Base-by-base conservation (phyloP, 2,888 invertebrate genomes). In the Rosalia funebris region DNA sequence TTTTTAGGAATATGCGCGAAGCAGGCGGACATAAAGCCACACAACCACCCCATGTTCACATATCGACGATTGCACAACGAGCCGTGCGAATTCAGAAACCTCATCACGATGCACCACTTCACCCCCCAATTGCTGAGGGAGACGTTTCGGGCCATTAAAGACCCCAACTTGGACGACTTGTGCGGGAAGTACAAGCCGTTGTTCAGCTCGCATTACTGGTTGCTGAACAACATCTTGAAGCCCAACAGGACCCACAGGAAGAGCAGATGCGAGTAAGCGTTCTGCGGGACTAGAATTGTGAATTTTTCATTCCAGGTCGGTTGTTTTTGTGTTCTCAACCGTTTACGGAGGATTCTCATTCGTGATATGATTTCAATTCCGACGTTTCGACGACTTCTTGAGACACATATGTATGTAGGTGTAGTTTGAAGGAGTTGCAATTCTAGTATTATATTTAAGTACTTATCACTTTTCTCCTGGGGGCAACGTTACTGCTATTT, bases 1-100 rank as follows among this genome's bases (percentile, higher is more conserved):
- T 19, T 63, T 68, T 32, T 42, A 71, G 71, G 72, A n/a, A 71
- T 73, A 15, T 73, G 73, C 53, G 63, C 71, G 1, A 65, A 59
- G 16, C 68, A 68, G 34, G 64, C 66, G 2, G 56, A 56, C 7
- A 55, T 71, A 7, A 53, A 41, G n/a, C 65, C 68, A 1, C 57
- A 55, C 7, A 60, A 68, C 52, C 63, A 64, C 41, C 53, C 50
- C 1, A 47, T 61, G 17, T 72, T 72, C 32, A 70, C 68, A 1
- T 70, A 62, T 34, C 57, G 60, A 7, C 1, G 7, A 0, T n/a
- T 66, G 25, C 53, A 45, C 5, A 53, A 57, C 11, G 65, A 71
- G 25, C 63, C 57, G 25, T 72, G 72, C 57, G 56, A 66, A 10
- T 66, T 60, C 15, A 62, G 55, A 32, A 47, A 67, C 10, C 45